A percentile compares a stretch with the other conserved stretches of the same genome.
Evolutionary conservation across 2,888 invertebrate genomes (phyloP).

Genomic region (Girardia tigrina): DNA sequence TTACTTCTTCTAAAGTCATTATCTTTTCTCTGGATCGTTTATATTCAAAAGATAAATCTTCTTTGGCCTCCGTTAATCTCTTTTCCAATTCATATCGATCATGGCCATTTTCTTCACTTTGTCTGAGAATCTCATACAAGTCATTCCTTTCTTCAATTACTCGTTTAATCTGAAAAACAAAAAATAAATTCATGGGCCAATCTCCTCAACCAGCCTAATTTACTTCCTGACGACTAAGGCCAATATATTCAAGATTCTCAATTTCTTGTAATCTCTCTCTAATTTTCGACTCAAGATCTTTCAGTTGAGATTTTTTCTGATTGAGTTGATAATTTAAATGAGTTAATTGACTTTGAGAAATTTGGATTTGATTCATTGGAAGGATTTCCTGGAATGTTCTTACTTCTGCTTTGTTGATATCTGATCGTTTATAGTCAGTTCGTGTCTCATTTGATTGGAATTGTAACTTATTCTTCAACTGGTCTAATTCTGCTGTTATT

Average conservation of each 20-base stretch:
- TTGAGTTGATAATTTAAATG: constrained; percentile 41
- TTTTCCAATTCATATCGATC: constrained; percentile 44
- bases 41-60: constrained; percentile 44
- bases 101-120: constrained; percentile 40
- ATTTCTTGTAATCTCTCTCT: constrained; percentile 40
- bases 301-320: constrained; percentile 40
- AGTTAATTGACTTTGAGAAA: constrained; percentile 43
- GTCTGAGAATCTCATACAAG: constrained; percentile 40
- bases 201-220: not conserved
- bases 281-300: constrained; percentile 40
- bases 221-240: constrained; percentile 40
- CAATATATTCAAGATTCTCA: constrained; percentile 37
- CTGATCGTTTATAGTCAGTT: constrained; percentile 37
- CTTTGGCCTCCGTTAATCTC: constrained; percentile 43
- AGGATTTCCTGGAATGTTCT: constrained; percentile 45
- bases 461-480: constrained; percentile 34
- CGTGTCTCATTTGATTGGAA: constrained; percentile 35
- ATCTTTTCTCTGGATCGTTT: constrained; percentile 41
- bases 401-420: constrained; percentile 43
- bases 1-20: constrained; percentile 44
- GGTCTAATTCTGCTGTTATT: constrained; percentile 25
- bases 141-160: constrained; percentile 41
- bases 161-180: constrained; percentile 38
- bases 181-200: too few species aligned
- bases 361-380: constrained; percentile 44